Evolutionary conservation across 2,888 invertebrate species (phyloP).

Genomic region (Rhabditoides inermis): DNA sequence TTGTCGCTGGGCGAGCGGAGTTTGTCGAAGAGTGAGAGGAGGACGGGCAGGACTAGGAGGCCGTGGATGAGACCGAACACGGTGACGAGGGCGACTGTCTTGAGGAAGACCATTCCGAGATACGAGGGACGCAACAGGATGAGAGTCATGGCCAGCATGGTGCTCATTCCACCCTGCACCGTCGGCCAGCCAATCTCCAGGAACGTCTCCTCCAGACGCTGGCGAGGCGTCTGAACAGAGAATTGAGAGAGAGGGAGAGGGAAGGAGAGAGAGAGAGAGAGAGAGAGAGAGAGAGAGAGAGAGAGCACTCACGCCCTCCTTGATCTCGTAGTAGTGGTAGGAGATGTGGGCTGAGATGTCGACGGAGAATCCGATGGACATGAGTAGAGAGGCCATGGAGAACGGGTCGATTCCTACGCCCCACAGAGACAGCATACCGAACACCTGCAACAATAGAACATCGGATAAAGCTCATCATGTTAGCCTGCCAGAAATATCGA

Average conservation of each 20-base stretch:
- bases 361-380: constrained; percentile 41
- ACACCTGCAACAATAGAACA: constrained; percentile 9
- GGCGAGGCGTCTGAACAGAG: constrained; percentile 18
- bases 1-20: too few relatives aligned
- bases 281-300: neutral
- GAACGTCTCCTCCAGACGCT: constrained; percentile 24
- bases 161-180: constrained; percentile 30
- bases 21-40: constrained; percentile 24
- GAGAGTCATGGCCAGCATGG: constrained; percentile 31
- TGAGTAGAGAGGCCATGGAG: constrained; percentile 31
- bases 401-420: constrained; percentile 37
- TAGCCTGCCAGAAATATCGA: neutral
- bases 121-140: constrained; percentile 25
- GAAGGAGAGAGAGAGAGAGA: neutral
- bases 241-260: neutral
- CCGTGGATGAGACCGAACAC: constrained; percentile 35
- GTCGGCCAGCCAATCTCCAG: constrained; percentile 39
- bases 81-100: constrained; percentile 33
- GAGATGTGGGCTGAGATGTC: constrained; percentile 41
- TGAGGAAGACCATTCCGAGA: constrained; percentile 32
- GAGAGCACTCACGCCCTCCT: constrained; percentile 16
- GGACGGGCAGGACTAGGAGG: constrained; percentile 30
- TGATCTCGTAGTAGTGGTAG: constrained; percentile 36
- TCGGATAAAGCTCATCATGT: neutral
- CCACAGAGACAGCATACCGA: constrained; percentile 36